Evolutionary conservation across 2,113 vertebrate species (phyloP).

Genomic region (Callithrix jacchus): DNA sequence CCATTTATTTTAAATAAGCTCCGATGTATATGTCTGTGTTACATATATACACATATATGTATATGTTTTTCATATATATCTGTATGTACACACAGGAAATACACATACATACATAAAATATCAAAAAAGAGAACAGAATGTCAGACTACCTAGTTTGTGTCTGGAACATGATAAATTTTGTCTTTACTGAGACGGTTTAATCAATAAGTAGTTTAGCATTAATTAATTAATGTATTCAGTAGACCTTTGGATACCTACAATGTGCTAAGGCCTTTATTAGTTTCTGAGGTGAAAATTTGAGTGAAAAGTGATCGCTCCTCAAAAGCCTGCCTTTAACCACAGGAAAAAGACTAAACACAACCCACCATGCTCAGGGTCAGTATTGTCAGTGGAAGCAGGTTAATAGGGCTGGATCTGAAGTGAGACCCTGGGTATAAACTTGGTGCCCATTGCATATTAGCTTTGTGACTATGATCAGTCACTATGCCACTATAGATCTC

Average conservation of each 20-base stretch:
- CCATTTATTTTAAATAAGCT: neutral
- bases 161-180: neutral
- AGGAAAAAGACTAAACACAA: neutral
- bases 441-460: neutral
- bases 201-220: neutral
- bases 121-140: neutral
- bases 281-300: neutral
- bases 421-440: neutral
- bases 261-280: neutral
- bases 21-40: neutral
- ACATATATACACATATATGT: too few relatives aligned
- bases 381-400: neutral
- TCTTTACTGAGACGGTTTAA: neutral
- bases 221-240: neutral
- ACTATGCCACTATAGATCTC: neutral
- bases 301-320: neutral
- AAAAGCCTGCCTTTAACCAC: neutral
- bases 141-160: neutral
- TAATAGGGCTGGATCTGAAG: neutral
- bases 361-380: neutral
- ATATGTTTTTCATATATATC: too few relatives aligned
- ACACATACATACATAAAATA: neutral
- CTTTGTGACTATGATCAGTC: neutral
- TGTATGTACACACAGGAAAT: neutral
- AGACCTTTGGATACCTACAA: neutral